Percentiles rank a stretch among this genome's conserved stretches.
Conservation (phyloP, 2,113 vertebrate genomes). For the Megaleporinus macrocephalus region DNA sequence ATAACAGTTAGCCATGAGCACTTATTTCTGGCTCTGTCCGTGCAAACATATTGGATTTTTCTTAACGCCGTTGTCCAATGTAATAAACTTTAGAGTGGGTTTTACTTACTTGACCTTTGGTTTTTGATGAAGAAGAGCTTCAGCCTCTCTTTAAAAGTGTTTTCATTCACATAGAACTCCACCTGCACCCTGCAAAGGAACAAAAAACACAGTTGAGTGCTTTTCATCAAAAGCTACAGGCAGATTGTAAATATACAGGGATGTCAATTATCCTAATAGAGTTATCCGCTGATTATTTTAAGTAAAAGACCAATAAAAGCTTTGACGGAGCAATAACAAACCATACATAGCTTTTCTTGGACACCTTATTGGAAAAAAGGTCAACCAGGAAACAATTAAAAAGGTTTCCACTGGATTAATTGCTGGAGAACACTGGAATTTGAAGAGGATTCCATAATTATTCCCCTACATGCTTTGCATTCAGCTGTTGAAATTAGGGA, state of each 20-base stretch:
- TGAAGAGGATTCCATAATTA: too few relatives aligned
- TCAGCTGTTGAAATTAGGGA: too few relatives aligned
- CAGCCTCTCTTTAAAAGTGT: conserved; percentile 97
- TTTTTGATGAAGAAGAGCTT: conserved; percentile 99
- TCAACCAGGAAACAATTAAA: too few relatives aligned
- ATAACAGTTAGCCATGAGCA: background rate
- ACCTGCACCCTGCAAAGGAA: conserved; percentile 89
- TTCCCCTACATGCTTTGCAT: too few relatives aligned
- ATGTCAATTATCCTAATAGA: too few relatives aligned
- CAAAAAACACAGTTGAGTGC: background rate
- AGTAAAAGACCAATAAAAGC: too few relatives aligned
- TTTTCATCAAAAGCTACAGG: background rate
- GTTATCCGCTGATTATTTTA: background rate
- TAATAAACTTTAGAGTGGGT: background rate
- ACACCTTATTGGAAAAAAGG: too few relatives aligned
- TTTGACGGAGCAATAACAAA: too few relatives aligned
- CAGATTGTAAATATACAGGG: background rate
- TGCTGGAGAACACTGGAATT: too few relatives aligned
- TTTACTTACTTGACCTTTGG: conserved; percentile 97
- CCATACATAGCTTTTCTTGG: too few relatives aligned
- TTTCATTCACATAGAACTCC: conserved; percentile 98
- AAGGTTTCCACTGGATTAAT: too few relatives aligned
- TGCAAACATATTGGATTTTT: background rate
- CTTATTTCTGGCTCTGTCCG: background rate
- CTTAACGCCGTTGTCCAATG: background rate